Base-by-base conservation (phyloP, 2,888 invertebrate species). In the Rhamnusium bicolor region DNA sequence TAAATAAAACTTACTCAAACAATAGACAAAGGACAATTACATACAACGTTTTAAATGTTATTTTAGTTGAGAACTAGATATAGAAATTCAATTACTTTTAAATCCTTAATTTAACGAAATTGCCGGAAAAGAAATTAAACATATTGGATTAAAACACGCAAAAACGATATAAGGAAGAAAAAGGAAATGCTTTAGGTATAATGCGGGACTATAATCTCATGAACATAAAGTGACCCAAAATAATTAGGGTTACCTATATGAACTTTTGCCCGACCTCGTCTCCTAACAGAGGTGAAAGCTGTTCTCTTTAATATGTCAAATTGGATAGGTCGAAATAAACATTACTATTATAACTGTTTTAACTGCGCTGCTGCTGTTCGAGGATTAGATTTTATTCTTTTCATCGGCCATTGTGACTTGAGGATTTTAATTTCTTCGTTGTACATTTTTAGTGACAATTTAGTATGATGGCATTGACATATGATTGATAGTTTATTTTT, bases 211-310 rank as follows among this genome's bases (percentile, higher is more conserved):
- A 54, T 54, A 54, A 54, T 21, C 21, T 54, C 21, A n/a, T 10
- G n/a, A 6, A n/a, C 24, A 54, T 54, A 54, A 54, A 54, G 19
- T 54, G 21, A 54, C 54, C 54, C 54, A 24, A 49, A 54, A 54
- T 54, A 54, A 54, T n/a, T 54, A 54, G 54, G 51, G 54, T 21
- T 21, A 54, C 21, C 54, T 16, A 16, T 18, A 49, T 7, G 21
- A 19, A 21, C 24, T 21, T 54, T 54, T 54, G 54, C 21, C 24
- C 24, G 4, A 21, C 2, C 12, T n/a, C 21, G 54, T 1, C 12
- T 32, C 32, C 10, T 32, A 32, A 8, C 8, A 32, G 12, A 32
- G 12, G 32, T 32, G 12, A 32, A 12, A 32, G 8, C 32, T 12
- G 32, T 10, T 2, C 12, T 12, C 2, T 32, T 32, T 32, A 32